Percentiles rank a stretch among this genome's conserved stretches.
phyloP scores from a whole-genome alignment of 2,797 vertebrate species.

The Lepilemur septentrionalis region DNA sequence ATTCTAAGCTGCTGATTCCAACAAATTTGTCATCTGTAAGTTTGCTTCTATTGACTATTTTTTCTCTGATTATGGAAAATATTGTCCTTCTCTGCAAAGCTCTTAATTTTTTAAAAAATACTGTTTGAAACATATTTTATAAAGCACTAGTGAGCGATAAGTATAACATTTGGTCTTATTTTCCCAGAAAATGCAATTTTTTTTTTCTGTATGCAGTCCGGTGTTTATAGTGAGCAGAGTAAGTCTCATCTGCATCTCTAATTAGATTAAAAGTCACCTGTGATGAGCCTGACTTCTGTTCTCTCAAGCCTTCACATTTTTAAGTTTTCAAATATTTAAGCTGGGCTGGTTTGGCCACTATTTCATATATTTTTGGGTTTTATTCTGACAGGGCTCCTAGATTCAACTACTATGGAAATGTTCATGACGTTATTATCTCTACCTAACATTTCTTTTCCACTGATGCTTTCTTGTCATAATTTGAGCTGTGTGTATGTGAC shows the following conservation, averaged over 20 bases:
- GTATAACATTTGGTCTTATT: neutral
- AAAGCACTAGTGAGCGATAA: neutral
- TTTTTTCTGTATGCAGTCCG: neutral
- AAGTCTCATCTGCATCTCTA: neutral
- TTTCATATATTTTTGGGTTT: neutral
- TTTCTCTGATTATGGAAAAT: neutral
- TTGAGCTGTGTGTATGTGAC: neutral
- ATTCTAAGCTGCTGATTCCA: neutral
- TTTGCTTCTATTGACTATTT: neutral
- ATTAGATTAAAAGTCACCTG: neutral
- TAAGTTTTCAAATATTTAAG: neutral
- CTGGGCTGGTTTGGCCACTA: neutral
- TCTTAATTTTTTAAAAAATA: neutral
- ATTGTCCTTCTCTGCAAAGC: neutral
- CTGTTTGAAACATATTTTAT: neutral
- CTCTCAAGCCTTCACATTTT: neutral
- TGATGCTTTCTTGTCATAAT: neutral
- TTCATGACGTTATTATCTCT: neutral
- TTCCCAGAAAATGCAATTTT: neutral
- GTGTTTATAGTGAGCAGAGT: neutral
- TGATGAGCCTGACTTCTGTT: neutral
- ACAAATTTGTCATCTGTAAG: neutral
- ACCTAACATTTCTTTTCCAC: neutral
- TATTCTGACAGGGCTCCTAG: neutral
- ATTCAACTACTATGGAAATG: neutral